These are phyloP conservation scores for Candidula unifasciata DNA, from an alignment of 2,888 invertebrate species.

Conservation along the genomic window DNA sequence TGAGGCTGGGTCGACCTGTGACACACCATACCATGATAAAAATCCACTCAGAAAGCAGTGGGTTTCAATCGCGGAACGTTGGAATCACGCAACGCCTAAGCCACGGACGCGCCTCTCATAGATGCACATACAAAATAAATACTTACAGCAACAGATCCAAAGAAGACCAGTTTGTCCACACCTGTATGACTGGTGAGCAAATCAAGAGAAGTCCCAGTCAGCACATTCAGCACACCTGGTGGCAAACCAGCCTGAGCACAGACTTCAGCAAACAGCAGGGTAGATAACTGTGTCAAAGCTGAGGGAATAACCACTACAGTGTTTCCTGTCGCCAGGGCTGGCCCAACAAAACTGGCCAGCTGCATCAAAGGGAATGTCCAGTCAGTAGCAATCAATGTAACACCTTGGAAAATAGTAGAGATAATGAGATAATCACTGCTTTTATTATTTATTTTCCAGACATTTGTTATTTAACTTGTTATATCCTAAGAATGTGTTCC, in stretches of 20 bases:
- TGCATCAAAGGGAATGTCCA: slow-evolving; percentile 79
- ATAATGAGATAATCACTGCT: background rate
- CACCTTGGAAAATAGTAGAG: slow-evolving; percentile 70
- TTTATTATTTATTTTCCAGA: too few species aligned
- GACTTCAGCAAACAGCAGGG: slow-evolving; percentile 79
- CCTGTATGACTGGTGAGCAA: slow-evolving; percentile 73
- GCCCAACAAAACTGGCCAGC: slow-evolving; percentile 79
- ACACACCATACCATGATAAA: too few species aligned
- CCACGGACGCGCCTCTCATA: too few species aligned
- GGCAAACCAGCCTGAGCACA: slow-evolving; percentile 80
- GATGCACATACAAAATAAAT: too few species aligned
- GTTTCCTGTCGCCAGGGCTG: slow-evolving; percentile 80
- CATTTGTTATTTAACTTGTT: too few species aligned
- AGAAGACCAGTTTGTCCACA: slow-evolving; percentile 78
- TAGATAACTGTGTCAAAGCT: slow-evolving; percentile 77
- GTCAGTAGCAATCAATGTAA: slow-evolving; percentile 78
- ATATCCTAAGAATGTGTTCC: background rate
- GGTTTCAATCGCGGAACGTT: too few species aligned
- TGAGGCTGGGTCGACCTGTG: too few species aligned
- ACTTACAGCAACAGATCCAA: slow-evolving; percentile 77
- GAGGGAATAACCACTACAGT: slow-evolving; percentile 79
- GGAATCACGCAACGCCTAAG: too few species aligned
- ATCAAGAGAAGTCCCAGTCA: slow-evolving; percentile 70
- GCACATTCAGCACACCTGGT: slow-evolving; percentile 79
- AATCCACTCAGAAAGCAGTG: too few species aligned